Conservation (phyloP, 2,797 vertebrate species). For the Galaxias olidus region DNA sequence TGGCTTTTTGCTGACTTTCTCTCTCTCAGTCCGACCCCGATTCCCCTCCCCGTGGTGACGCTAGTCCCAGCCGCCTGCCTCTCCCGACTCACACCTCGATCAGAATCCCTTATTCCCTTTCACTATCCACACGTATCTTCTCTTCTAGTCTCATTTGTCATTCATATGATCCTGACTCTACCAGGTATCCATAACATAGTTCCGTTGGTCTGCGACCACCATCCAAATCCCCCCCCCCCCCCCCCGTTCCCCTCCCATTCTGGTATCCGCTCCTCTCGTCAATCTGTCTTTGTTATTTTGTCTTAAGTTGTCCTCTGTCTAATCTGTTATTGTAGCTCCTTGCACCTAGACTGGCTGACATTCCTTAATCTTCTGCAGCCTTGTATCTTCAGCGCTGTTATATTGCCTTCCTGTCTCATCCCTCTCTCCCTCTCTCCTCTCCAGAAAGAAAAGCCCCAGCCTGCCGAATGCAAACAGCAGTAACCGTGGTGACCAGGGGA, state of each 20-base stretch:
- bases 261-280: not conserved
- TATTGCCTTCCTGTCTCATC: not conserved
- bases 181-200: too few species aligned
- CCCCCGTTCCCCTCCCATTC: too few species aligned
- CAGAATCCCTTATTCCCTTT: too few species aligned
- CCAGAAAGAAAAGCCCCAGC: slow-evolving; percentile 91
- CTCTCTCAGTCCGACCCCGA: slow-evolving; percentile 23
- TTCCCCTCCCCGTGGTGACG: slow-evolving; percentile 9
- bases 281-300: not conserved
- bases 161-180: too few species aligned
- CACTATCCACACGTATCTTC: too few species aligned
- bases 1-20: slow-evolving; percentile 38
- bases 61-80: slow-evolving; percentile 29
- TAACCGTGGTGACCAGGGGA: slow-evolving; percentile 79
- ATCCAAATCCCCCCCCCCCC: too few species aligned
- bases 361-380: not conserved
- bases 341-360: not conserved
- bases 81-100: not conserved
- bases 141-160: too few species aligned
- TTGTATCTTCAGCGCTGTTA: not conserved
- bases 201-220: too few species aligned
- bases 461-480: slow-evolving; percentile 98
- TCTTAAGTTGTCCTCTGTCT: not conserved
- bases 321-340: not conserved
- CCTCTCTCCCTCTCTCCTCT: slow-evolving; percentile 1